Evolutionary conservation across 2,797 vertebrate genomes (phyloP), one percentile per base, ranked within the genome.

Genomic region (Thripadectes ignobilis): DNA sequence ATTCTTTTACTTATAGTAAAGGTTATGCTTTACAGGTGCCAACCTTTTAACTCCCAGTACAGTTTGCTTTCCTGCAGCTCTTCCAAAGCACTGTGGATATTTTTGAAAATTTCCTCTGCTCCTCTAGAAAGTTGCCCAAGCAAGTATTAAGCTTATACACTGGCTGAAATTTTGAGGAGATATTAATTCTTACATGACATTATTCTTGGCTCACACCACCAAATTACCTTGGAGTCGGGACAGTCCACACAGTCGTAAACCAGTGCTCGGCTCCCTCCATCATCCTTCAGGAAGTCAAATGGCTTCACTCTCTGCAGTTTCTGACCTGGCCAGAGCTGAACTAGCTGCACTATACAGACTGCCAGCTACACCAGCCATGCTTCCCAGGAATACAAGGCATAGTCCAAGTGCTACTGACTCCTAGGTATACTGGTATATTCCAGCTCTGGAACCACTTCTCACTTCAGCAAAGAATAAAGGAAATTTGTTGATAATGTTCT

Each of bases 321-420:
- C 48, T 58, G 59, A 49, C 22, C 55, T 18, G 36, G 18, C n/a
- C 39, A 59, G 23, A 6, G 1, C 27, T 58, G 65, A 77, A 46
- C 32, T 36, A 46, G 38, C n/a, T 65, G 55, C 49, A 45, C 24
- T 54, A 13, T 8, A 29, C 18, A 41, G 32, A 21, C 46, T 46
- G 24, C 5, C 1, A 1, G 21, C 30, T 59, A 17, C 1, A 0
- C 14, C 32, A 71, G 48, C 48, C 39, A 2, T 21, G 11, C 12
- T 66, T 69, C 72, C 57, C 62, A 71, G 24, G 22, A 41, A 58
- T 36, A 46, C 24, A 51, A 43, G 24, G 16, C 34, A 38, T 12
- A 39, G 30, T 30, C 24, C 55, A 39, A 67, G 43, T 69, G 77
- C 26, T 62, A 8, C 16, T 62, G 49, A 27, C 14, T 61, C 17